A percentile compares a stretch with the other conserved stretches of the same genome.
phyloP scores from a whole-genome alignment of 2,113 vertebrate species.

The Mormyrus iriodes region DNA sequence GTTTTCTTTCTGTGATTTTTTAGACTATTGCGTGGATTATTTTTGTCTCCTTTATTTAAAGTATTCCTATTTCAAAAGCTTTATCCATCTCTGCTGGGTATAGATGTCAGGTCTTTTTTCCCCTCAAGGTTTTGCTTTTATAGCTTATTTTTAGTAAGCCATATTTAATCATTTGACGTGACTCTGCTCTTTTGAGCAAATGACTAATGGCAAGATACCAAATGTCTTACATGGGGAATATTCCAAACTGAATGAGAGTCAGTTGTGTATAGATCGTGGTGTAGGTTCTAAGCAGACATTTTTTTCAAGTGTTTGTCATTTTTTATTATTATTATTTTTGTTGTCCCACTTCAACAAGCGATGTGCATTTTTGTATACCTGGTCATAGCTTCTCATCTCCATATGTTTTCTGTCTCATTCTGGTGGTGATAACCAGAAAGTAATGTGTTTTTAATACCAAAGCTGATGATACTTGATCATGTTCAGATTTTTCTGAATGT shows the following conservation, averaged over 20 bases:
- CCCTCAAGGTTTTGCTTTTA: neutral
- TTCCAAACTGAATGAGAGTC: neutral
- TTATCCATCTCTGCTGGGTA: neutral
- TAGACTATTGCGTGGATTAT: neutral
- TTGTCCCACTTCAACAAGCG: neutral
- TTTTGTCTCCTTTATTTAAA: neutral
- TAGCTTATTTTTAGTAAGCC: neutral
- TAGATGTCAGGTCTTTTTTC: neutral
- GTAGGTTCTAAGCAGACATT: neutral
- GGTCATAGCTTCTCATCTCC: neutral
- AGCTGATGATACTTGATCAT: neutral
- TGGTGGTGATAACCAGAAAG: neutral
- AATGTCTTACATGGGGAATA: constrained; percentile 13
- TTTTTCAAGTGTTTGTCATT: neutral
- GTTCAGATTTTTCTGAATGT: constrained; percentile 1
- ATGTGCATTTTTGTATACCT: neutral
- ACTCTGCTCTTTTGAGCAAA: neutral
- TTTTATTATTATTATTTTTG: neutral
- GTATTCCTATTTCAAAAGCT: neutral
- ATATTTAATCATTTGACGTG: constrained; percentile 22
- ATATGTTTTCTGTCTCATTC: neutral
- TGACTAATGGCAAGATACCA: constrained; percentile 30
- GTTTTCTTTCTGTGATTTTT: neutral
- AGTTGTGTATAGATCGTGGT: neutral
- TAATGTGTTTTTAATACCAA: constrained; percentile 7